Evolutionary conservation across 2,888 invertebrate species (phyloP).

Genomic region (Osmoderma eremita): DNA sequence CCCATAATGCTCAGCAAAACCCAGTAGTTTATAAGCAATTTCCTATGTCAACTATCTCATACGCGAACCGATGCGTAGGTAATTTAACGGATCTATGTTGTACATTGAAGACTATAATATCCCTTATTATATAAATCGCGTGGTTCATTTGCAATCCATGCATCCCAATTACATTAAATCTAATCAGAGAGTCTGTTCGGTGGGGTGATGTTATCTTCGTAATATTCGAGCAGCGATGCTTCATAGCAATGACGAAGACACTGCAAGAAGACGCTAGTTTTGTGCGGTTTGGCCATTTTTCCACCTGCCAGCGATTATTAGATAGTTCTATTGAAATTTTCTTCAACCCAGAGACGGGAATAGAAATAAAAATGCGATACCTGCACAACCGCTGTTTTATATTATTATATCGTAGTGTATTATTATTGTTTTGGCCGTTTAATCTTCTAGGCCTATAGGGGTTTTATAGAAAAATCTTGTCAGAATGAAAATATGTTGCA

Average conservation of each 20-base stretch:
- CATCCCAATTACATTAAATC: not conserved
- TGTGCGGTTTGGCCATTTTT: not conserved
- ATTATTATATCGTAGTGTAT: too few relatives aligned
- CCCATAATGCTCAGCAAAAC: too few relatives aligned
- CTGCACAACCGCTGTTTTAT: too few relatives aligned
- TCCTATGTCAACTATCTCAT: too few relatives aligned
- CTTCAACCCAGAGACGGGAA: not conserved
- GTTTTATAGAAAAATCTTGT: too few relatives aligned
- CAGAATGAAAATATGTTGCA: too few relatives aligned
- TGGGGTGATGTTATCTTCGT: not conserved
- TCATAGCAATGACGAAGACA: not conserved
- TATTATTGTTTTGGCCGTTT: too few relatives aligned
- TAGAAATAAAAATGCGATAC: too few relatives aligned
- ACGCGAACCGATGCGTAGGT: too few relatives aligned
- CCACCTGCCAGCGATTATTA: not conserved
- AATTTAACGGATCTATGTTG: too few relatives aligned
- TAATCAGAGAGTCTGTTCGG: not conserved
- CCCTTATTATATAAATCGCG: conserved; percentile 6
- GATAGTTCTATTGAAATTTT: not conserved
- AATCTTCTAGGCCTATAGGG: too few relatives aligned
- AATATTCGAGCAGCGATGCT: not conserved
- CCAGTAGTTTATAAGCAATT: too few relatives aligned
- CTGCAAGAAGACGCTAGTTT: not conserved
- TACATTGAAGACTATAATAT: not conserved
- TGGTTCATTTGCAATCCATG: not conserved